phyloP scores from a whole-genome alignment of 2,797 vertebrate species.

The Trachops cirrhosus region DNA sequence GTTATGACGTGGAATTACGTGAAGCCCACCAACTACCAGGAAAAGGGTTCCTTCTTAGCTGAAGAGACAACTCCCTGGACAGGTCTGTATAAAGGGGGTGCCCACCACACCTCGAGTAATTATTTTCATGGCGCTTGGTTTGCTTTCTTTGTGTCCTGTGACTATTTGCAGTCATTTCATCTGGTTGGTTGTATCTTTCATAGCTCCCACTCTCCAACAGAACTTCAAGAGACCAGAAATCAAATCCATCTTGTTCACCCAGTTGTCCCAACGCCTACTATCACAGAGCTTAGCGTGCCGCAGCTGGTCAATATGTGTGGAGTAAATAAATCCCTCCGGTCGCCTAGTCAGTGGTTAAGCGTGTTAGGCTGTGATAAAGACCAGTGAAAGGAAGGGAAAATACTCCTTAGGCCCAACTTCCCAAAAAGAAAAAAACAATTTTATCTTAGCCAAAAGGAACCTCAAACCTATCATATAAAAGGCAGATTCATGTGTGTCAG shows the following conservation, averaged over 20 bases:
- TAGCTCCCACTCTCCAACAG: neutral
- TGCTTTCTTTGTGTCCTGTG: neutral
- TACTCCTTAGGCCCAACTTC: neutral
- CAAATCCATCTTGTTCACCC: neutral
- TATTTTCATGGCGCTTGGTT: neutral
- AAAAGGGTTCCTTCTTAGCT: neutral
- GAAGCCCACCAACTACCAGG: neutral
- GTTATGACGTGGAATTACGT: neutral
- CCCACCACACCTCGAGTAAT: neutral
- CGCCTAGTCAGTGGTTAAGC: neutral
- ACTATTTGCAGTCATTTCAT: neutral
- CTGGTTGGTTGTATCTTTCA: neutral
- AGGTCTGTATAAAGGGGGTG: neutral
- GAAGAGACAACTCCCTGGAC: neutral
- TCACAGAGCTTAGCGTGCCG: neutral
- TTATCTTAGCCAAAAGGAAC: neutral
- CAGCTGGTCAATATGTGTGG: neutral
- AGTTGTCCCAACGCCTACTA: neutral
- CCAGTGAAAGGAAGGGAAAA: neutral
- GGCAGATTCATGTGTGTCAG: neutral
- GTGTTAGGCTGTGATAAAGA: neutral
- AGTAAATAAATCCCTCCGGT: neutral
- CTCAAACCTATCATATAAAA: neutral
- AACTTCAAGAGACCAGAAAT: neutral
- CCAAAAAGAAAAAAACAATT: slow-evolving; percentile 1